Base-by-base conservation (phyloP, 2,888 invertebrate species). In the Lochmaea capreae region DNA sequence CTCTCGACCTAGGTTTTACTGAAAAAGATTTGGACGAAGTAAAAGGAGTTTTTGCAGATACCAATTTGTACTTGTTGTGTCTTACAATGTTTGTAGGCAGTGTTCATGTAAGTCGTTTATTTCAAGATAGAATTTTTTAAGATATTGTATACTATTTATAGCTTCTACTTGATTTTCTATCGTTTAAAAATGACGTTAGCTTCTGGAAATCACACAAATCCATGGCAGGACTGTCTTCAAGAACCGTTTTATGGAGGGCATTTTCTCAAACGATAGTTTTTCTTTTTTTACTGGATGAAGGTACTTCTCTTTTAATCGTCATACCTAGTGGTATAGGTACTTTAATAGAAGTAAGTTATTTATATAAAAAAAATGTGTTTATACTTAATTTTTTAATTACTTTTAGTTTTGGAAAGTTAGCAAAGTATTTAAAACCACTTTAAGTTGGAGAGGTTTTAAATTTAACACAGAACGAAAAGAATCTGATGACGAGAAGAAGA, bases 21-120 rank as follows among this genome's bases (percentile, higher is more conserved):
- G 93, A 94, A 74, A 98, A 97, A 85, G 98, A 99, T 88, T 89
- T 97, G 49, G 99, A 99, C 87, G 98, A 99, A 89, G 94, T 97
- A 0, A 98, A 98, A 87, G 95, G 96, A 67, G 95, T 99, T 81
- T 97, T 99, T 87, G 95, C 96, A 0, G 98, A 98, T 83, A 98
- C 98, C 0, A 98, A 98, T 86, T 89, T 98, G 58, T 97, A 96
- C 86, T 90, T 99, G 73, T 88, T 99, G 59, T 94, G 95, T 79
- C 92, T 95, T 70, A 99, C 99, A 2, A 92, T 99, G 79, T 89
- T 95, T 81, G 94, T 99, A 79, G 95, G 97, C 52, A 94, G 97
- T 79, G 90, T 96, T 83, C 99, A 99, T 91, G 97, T 98, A 89
- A 93, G 95, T 90, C 42, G 14, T 42, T 42, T 11, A 22, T 22